Conservation (phyloP, 2,888 invertebrate genomes). For the Agrochola macilenta region DNA sequence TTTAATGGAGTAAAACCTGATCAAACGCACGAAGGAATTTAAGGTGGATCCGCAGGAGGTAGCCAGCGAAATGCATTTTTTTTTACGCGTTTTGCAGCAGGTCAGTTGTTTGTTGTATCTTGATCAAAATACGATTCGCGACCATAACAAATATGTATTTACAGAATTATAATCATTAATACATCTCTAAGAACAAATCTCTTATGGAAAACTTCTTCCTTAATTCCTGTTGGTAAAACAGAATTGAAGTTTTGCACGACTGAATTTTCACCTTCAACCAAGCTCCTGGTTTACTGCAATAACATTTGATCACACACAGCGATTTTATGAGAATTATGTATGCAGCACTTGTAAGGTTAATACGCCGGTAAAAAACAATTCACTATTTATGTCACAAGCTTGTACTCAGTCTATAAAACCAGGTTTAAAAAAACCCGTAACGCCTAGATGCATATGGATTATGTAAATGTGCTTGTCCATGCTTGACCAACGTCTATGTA, state of each 20-base stretch:
- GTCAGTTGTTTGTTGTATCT: no score
- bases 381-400: slow-evolving; percentile 30
- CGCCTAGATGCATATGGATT: slow-evolving; percentile 54
- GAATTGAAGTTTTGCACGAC: not conserved
- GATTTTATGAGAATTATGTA: not conserved
- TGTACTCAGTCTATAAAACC: not conserved
- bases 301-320: not conserved
- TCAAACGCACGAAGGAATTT: no score
- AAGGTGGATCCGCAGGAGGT: no score
- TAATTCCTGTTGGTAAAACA: not conserved
- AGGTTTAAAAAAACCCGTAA: slow-evolving; percentile 26
- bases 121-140: no score
- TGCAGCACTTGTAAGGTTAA: slow-evolving; percentile 12
- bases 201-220: no score
- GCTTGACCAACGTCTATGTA: slow-evolving; percentile 36
- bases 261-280: not conserved
- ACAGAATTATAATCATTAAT: no score
- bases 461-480: slow-evolving; percentile 44
- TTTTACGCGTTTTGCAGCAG: no score
- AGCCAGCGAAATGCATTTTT: no score
- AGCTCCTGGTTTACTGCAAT: not conserved
- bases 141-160: no score
- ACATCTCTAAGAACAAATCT: no score
- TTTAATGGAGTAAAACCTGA: not conserved
- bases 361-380: slow-evolving; percentile 3